These are phyloP conservation scores for Sylvia borin DNA, from an alignment of 2,797 vertebrate species.

Conservation along the genomic window DNA sequence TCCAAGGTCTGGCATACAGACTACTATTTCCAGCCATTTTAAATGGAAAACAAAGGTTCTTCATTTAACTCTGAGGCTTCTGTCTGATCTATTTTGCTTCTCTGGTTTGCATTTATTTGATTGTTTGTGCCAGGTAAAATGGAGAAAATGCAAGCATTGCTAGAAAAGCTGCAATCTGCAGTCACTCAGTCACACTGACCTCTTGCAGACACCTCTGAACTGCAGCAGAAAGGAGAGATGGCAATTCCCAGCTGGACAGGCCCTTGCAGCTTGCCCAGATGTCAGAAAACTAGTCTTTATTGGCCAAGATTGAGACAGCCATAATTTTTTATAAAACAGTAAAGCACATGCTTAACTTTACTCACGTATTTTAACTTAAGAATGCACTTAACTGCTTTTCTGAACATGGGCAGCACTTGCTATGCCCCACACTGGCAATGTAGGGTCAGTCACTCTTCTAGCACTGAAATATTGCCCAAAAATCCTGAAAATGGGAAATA, in stretches of 20 bases:
- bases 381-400: background rate
- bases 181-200: background rate
- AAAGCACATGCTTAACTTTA: background rate
- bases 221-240: background rate
- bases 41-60: constrained; percentile 69
- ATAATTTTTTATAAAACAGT: background rate
- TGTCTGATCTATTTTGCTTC: constrained; percentile 44
- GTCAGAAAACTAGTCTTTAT: background rate
- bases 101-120: constrained; percentile 60
- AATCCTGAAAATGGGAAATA: background rate
- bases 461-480: background rate
- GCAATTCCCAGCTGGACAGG: background rate
- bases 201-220: background rate
- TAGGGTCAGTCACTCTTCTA: background rate
- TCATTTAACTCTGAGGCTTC: constrained; percentile 68
- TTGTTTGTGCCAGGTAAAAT: constrained; percentile 63
- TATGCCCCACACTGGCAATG: rapidly evolving
- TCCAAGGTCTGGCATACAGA: constrained; percentile 37
- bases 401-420: background rate
- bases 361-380: background rate
- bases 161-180: constrained; percentile 18
- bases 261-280: background rate
- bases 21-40: constrained; percentile 30
- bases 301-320: background rate
- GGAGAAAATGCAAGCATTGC: constrained; percentile 39